Evolutionary conservation across 2,888 invertebrate genomes (phyloP).

Genomic region (Nomada fabriciana): DNA sequence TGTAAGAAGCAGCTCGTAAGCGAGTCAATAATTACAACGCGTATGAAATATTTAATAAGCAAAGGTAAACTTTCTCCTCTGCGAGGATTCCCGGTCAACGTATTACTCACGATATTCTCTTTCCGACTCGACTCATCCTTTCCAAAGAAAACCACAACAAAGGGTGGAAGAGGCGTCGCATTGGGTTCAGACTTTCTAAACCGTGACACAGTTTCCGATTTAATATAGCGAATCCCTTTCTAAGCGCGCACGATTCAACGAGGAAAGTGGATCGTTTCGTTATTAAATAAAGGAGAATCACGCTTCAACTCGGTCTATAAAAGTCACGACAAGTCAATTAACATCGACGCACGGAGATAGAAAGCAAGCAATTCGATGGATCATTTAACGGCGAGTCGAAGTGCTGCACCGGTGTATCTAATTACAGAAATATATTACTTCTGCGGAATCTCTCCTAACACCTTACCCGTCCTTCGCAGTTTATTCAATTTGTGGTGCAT

Average conservation of each 20-base stretch:
- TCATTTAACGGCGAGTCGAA: not conserved
- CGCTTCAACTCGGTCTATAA: not conserved
- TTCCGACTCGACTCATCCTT: constrained; percentile 4
- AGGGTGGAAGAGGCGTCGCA: not conserved
- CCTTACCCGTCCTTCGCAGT: too few relatives aligned
- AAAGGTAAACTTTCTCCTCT: constrained; percentile 67
- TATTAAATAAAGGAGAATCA: not conserved
- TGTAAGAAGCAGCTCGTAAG: constrained; percentile 48
- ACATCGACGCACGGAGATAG: not conserved
- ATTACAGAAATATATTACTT: not conserved
- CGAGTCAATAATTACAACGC: constrained; percentile 60
- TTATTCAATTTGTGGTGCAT: too few relatives aligned
- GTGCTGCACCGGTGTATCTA: not conserved
- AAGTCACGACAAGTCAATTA: constrained; percentile 25
- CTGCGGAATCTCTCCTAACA: too few relatives aligned
- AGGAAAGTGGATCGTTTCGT: constrained; percentile 14
- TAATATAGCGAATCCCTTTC: not conserved
- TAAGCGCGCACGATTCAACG: not conserved
- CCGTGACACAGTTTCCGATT: constrained; percentile 14
- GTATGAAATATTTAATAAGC: constrained; percentile 68
- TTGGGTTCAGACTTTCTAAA: constrained; percentile 21
- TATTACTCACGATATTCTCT: constrained; percentile 11
- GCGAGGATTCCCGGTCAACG: constrained; percentile 28
- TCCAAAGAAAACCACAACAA: not conserved
- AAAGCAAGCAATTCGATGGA: too few relatives aligned